phyloP scores from a whole-genome alignment of 2,113 vertebrate species.

The Amphiprion ocellaris region DNA sequence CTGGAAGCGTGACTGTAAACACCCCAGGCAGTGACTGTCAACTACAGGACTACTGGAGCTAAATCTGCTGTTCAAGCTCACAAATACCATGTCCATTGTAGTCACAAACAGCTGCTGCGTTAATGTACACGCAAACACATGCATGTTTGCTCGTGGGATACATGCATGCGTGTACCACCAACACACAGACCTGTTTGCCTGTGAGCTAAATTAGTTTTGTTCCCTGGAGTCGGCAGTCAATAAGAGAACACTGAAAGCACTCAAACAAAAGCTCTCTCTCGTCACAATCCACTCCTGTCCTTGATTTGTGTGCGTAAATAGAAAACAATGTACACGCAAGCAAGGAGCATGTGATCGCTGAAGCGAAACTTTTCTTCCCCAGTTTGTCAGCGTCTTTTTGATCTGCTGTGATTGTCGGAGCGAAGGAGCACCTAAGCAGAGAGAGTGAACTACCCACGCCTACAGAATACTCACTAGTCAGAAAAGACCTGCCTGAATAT shows the following conservation, averaged over 20 bases:
- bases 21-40: slow-evolving; percentile 39
- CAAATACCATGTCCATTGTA: slow-evolving; percentile 20
- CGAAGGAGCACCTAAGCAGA: slow-evolving; percentile 49
- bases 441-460: slow-evolving; percentile 43
- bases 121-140: not conserved
- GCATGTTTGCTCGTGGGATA: not conserved
- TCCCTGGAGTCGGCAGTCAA: slow-evolving; percentile 67
- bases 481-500: slow-evolving; percentile 62
- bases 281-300: slow-evolving; percentile 45
- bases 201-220: slow-evolving; percentile 60
- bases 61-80: slow-evolving; percentile 38
- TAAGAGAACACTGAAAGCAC: slow-evolving; percentile 52
- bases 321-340: slow-evolving; percentile 50
- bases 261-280: slow-evolving; percentile 37
- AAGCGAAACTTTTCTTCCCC: slow-evolving; percentile 55
- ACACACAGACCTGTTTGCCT: slow-evolving; percentile 41
- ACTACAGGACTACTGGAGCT: slow-evolving; percentile 14
- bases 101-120: slow-evolving; percentile 44
- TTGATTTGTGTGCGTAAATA: slow-evolving; percentile 46
- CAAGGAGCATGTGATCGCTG: slow-evolving; percentile 65
- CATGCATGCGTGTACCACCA: not conserved
- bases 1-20: slow-evolving; percentile 40
- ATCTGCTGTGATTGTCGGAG: slow-evolving; percentile 62
- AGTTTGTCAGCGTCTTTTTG: slow-evolving; percentile 68
- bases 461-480: slow-evolving; percentile 61